These are phyloP conservation scores for Beaufortia kweichowensis DNA, from an alignment of 2,113 vertebrate genomes.

Conservation along the genomic window DNA sequence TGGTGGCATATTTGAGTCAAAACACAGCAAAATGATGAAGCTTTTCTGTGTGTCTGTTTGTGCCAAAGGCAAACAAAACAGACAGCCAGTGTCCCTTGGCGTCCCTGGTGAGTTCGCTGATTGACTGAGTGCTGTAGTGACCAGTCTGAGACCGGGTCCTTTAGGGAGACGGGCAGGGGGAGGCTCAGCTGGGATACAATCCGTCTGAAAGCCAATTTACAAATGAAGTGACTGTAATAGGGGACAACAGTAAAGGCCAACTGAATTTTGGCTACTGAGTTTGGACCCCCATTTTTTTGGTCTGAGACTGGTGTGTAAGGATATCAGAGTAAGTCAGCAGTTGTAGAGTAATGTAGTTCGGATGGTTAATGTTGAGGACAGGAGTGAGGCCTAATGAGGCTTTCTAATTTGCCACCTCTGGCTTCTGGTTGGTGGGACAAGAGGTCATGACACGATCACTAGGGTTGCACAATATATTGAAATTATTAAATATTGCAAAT, in stretches of 20 bases:
- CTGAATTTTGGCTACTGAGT: conserved; percentile 42
- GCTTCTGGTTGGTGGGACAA: not conserved
- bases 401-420: not conserved
- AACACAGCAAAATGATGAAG: not conserved
- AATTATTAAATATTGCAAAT: too few relatives aligned
- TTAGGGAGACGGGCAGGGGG: conserved; percentile 29
- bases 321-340: not conserved
- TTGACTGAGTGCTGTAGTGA: conserved; percentile 54
- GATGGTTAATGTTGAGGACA: conserved; percentile 6
- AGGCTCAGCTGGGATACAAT: conserved; percentile 49
- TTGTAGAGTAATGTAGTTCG: not conserved
- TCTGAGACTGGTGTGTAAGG: not conserved
- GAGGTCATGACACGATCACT: not conserved
- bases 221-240: conserved; percentile 35
- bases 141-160: conserved; percentile 48
- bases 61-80: conserved; percentile 9
- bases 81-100: conserved; percentile 9
- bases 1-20: conserved; percentile 8
- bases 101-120: conserved; percentile 50
- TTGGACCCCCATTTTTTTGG: conserved; percentile 12
- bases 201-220: conserved; percentile 56
- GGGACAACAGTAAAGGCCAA: conserved; percentile 29
- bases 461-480: too few relatives aligned
- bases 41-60: conserved; percentile 20
- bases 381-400: not conserved